Evolutionary conservation across 2,888 invertebrate species (phyloP), one percentile per base, ranked within the genome.

Genomic region (Thyatira batis): DNA sequence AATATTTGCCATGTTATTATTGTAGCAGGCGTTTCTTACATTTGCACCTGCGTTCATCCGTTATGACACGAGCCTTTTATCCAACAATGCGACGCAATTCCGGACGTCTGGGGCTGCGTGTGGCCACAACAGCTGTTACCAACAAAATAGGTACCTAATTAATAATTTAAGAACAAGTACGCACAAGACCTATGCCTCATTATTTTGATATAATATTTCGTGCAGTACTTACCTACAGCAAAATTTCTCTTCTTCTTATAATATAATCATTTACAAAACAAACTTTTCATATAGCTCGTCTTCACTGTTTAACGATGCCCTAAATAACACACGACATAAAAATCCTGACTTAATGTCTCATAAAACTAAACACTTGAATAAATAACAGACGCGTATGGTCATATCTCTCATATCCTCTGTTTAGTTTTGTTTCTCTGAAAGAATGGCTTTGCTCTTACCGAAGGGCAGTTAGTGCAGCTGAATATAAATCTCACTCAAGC

Each of bases 291-390:
- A 73, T 61, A 65, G 72, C 69, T 55, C 57, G 58, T 64, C 70
- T 80, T 78, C 78, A 63, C 77, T 70, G 68, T 80, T 85, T 82
- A 77, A 84, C 75, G 80, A 76, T 64, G 73, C 73, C 55, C 76
- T 82, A 76, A 84, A 85, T 78, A 83, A 78, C 70, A 55, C 63
- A 63, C 71, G 67, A 73, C 75, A 77, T 83, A 79, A 82, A 76
- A 83, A 78, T 71, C 71, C 65, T 71, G 66, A 68, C 72, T 78
- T 76, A 72, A 77, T 75, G 73, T 76, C 71, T 78, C 81, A 76
- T 84, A 82, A 83, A 82, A 77, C 69, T 74, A 71, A 78, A 79
- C 78, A 83, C 79, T 83, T 80, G 78, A 73, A 77, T 82, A 82
- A 82, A 82, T 80, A 82, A 71, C 70, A 65, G 59, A 50, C 61